Conservation (phyloP, 1,140 invertebrate species). For the Cyphomyrmex costatus region DNA sequence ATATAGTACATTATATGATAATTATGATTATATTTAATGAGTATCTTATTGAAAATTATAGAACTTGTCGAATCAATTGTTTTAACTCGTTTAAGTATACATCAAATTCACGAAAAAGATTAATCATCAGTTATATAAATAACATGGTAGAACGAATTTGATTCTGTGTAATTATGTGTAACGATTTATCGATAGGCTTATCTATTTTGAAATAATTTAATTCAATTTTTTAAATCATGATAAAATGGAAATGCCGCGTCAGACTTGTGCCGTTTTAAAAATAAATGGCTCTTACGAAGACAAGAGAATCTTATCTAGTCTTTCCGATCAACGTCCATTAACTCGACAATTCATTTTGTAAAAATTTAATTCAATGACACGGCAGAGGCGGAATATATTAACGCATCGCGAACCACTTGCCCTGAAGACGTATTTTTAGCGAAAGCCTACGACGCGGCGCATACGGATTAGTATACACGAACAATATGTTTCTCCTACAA, state of each 20-base stretch:
- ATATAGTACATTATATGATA: too few relatives aligned
- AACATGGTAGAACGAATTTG: neutral
- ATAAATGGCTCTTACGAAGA: neutral
- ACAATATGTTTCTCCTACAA: constrained; percentile 35
- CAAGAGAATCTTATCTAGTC: neutral
- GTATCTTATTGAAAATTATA: neutral
- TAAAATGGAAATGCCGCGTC: neutral
- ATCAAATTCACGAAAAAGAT: neutral
- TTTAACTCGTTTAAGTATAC: neutral
- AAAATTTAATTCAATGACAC: constrained; percentile 42
- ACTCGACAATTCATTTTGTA: constrained; percentile 28
- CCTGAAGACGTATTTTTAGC: constrained; percentile 52
- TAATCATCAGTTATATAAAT: neutral
- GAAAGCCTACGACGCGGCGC: neutral
- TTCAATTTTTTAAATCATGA: neutral
- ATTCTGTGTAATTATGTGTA: neutral
- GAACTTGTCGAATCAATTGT: neutral
- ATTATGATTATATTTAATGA: too few relatives aligned
- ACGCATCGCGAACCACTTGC: neutral
- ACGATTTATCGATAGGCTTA: too few relatives aligned
- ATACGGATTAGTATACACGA: neutral
- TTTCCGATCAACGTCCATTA: constrained; percentile 1
- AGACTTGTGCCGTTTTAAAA: neutral
- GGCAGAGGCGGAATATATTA: constrained; percentile 2
- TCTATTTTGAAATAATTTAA: neutral